Evolutionary conservation across 2,113 vertebrate species (phyloP).

Genomic region (Corydoras sp.): DNA sequence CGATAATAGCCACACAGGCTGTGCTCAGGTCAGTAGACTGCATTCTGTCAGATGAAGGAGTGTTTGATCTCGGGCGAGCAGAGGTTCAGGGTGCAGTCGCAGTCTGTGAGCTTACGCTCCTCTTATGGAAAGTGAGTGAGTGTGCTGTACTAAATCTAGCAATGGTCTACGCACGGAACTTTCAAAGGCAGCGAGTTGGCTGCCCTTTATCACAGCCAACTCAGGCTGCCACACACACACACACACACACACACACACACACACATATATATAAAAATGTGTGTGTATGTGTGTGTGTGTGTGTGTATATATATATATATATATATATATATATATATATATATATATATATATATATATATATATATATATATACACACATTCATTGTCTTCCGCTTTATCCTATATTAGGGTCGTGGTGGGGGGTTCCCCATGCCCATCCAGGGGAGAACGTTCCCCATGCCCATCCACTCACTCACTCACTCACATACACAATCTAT

Average conservation of each 20-base stretch:
- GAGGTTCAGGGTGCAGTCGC: neutral
- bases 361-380: no score
- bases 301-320: no score
- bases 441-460: no score
- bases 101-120: slow-evolving; percentile 2
- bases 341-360: neutral
- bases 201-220: slow-evolving; percentile 27
- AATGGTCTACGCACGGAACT: slow-evolving; percentile 14
- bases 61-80: slow-evolving; percentile 21
- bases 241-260: slow-evolving; percentile 2
- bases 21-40: slow-evolving; percentile 16
- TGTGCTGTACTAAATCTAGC: slow-evolving; percentile 19
- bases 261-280: no score
- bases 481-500: no score
- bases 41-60: no score
- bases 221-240: slow-evolving; percentile 16
- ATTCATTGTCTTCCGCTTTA: no score
- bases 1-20: neutral
- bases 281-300: no score
- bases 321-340: neutral
- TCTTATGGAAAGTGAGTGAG: slow-evolving; percentile 21
- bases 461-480: no score
- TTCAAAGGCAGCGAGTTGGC: slow-evolving; percentile 22
- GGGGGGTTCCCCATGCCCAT: no score
- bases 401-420: no score